Conservation (phyloP, 2,888 invertebrate species). For the Lasiommata megera region DNA sequence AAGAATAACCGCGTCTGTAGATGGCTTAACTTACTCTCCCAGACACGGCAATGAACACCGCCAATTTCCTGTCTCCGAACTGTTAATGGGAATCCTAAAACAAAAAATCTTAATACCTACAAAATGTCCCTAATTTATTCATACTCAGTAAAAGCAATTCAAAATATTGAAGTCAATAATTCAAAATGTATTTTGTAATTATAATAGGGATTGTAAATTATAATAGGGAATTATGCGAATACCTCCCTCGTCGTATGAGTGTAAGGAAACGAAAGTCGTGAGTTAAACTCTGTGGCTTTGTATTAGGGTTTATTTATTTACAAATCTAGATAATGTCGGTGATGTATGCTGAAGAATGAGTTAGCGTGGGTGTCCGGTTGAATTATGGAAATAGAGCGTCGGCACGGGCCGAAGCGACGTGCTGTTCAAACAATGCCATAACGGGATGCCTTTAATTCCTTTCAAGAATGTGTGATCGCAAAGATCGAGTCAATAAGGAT, state of each 20-base stretch:
- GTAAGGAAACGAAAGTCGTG: conserved; percentile 40
- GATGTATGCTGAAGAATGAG: conserved; percentile 56
- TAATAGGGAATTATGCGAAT: conserved; percentile 41
- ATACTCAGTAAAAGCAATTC: background rate
- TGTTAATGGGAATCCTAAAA: no score
- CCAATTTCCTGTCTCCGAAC: no score
- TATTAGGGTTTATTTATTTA: conserved; percentile 36
- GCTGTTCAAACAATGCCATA: conserved; percentile 68
- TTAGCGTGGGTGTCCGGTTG: conserved; percentile 57
- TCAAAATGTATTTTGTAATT: no score
- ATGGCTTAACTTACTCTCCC: no score
- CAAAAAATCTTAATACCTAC: background rate
- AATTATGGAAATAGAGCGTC: conserved; percentile 74
- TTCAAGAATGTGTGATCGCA: conserved; percentile 48
- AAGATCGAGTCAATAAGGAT: conserved; percentile 36
- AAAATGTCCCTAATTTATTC: background rate
- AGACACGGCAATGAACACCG: no score
- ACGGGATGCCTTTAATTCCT: conserved; percentile 67
- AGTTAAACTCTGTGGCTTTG: conserved; percentile 48
- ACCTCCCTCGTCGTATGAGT: conserved; percentile 41
- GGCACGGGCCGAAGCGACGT: conserved; percentile 45
- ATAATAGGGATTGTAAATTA: no score
- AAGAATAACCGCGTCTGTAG: no score
- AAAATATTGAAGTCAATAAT: background rate
- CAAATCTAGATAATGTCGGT: conserved; percentile 34